Conservation (phyloP, 2,113 vertebrate genomes). For the Trochalopteron elliotii region DNA sequence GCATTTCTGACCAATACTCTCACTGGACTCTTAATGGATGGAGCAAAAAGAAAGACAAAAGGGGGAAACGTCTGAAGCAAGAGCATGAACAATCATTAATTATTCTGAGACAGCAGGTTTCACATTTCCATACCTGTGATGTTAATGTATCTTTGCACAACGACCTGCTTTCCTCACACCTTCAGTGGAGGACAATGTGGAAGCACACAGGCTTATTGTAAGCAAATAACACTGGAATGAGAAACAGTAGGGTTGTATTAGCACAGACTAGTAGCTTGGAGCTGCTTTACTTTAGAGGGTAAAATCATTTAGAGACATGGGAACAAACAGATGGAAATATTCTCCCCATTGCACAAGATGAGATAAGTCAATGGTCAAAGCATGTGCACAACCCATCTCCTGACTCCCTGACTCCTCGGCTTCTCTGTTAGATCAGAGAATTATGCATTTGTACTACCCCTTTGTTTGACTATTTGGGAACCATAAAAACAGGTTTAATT, state of each 20-base stretch:
- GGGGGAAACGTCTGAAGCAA: neutral
- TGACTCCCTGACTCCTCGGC: neutral
- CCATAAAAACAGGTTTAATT: neutral
- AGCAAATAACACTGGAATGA: neutral
- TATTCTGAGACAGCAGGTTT: neutral
- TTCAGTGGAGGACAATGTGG: neutral
- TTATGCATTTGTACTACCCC: neutral
- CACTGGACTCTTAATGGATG: neutral
- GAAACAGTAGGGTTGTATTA: neutral
- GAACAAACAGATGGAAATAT: neutral
- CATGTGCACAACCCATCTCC: neutral
- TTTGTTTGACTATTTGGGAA: neutral
- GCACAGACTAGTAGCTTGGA: neutral
- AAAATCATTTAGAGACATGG: neutral
- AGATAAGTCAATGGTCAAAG: neutral
- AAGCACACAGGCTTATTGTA: neutral
- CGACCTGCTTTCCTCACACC: neutral
- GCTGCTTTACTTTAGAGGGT: neutral
- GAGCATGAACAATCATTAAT: neutral
- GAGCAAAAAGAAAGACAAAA: neutral
- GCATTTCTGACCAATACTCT: neutral
- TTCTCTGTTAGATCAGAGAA: neutral
- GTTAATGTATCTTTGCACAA: neutral
- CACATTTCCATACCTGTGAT: neutral
- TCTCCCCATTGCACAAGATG: neutral